Evolutionary conservation across 1,140 invertebrate genomes (phyloP), one percentile per base, ranked within the genome.

Genomic region (Bombus soroeensis): DNA sequence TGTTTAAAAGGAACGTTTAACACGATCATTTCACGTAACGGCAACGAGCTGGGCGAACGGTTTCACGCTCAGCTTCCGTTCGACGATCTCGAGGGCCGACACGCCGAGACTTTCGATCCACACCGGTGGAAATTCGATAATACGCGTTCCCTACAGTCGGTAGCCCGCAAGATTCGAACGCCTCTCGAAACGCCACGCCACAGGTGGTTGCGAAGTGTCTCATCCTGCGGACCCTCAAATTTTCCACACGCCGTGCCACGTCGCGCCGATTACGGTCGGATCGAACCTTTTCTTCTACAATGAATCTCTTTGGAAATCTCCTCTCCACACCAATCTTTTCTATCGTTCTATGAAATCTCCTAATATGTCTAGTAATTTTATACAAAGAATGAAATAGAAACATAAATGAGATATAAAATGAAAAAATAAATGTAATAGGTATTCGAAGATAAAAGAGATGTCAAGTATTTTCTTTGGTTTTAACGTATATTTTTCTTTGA

Each of bases 191-290:
- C 87, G 89, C 86, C 86, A 81, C 75, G 89, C 89, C 88, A 90
- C 89, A 90, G 89, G 89, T 90, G 89, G 89, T 90, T 90, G 89
- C 88, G 70, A 90, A 90, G 86, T 90, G 89, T 90, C 89, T 90
- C 89, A 90, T 90, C 88, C 89, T 64, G 89, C 89, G 88, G 89
- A 89, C 84, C 86, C 80, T 87, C 88, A 90, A 90, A 90, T 90
- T 90, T 89, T 89, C 88, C 80, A 74, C 86, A 79, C 75, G 66
- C 85, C 86, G 41, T 79, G 71, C 71, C 88, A 79, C 71, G 66
- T 81, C 83, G 41, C 75, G 71, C 66, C 89, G 86, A 85, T 90
- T 90, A 86, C 83, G 72, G 70, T 80, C 70, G 82, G 73, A 83
- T 88, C 86, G 68, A 73, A 74, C 64, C 70, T 84, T 83, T 90